Conservation (phyloP, 2,888 invertebrate species). For the Calameuta filiformis region DNA sequence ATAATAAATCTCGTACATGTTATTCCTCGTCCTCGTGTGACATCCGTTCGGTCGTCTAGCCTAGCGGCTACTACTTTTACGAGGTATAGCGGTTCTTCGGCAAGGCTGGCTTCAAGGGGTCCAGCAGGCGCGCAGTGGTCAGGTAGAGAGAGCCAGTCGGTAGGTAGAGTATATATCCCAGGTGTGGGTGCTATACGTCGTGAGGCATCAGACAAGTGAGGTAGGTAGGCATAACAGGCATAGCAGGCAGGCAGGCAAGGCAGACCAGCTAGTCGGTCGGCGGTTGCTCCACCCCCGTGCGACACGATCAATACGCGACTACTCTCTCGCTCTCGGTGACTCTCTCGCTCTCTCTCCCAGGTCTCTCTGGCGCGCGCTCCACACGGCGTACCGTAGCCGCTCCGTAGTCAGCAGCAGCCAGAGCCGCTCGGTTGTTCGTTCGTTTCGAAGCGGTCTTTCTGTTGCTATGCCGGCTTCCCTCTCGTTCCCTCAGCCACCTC, state of each 20-base stretch:
- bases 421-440: slow-evolving; percentile 44
- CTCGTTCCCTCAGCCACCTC: slow-evolving; percentile 29
- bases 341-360: slow-evolving; percentile 20
- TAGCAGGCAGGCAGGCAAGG: slow-evolving; percentile 42
- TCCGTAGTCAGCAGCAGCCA: slow-evolving; percentile 11
- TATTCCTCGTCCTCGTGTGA: background rate
- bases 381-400: background rate
- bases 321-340: slow-evolving; percentile 41
- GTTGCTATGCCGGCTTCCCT: slow-evolving; percentile 63
- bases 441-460: slow-evolving; percentile 61
- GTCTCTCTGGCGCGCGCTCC: slow-evolving; percentile 23
- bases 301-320: slow-evolving; percentile 65
- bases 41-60: background rate
- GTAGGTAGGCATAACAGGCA: slow-evolving; percentile 31
- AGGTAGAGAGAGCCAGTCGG: slow-evolving; percentile 30
- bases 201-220: slow-evolving; percentile 12
- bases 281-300: slow-evolving; percentile 62
- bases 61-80: background rate
- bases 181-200: slow-evolving; percentile 12
- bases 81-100: background rate
- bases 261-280: slow-evolving; percentile 54
- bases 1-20: background rate
- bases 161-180: slow-evolving; percentile 16
- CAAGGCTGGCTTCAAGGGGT: too few species aligned
- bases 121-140: background rate